These are phyloP conservation scores for Itoplectis maculator DNA, from an alignment of 2,888 invertebrate genomes.

Conservation along the genomic window DNA sequence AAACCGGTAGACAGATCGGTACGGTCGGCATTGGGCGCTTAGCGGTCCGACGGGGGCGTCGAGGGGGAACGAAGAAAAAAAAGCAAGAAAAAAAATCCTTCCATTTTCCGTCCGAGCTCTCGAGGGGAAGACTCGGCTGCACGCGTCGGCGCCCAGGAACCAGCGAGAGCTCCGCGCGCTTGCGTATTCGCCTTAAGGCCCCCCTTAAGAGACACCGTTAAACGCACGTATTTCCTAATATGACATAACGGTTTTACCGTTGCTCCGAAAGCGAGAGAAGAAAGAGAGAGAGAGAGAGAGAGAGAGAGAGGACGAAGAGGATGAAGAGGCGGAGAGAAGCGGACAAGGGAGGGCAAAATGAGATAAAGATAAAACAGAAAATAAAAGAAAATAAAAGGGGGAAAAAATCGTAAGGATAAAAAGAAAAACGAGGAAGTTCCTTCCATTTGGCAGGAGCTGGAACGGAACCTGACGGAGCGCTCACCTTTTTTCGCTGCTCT, in stretches of 20 bases:
- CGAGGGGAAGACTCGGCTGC: background rate
- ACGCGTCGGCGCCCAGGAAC: constrained; percentile 26
- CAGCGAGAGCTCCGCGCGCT: constrained; percentile 35
- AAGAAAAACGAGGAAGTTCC: constrained; percentile 64
- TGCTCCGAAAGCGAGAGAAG: constrained; percentile 69
- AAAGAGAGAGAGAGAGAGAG: background rate
- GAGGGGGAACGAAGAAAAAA: constrained; percentile 16
- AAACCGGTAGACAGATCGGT: background rate
- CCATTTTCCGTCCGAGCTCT: background rate
- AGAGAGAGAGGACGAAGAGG: constrained; percentile 22
- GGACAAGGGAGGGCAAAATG: constrained; percentile 39
- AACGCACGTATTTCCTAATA: constrained; percentile 83
- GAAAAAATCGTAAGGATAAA: constrained; percentile 42
- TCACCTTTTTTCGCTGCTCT: constrained; percentile 49
- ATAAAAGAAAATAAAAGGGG: constrained; percentile 53
- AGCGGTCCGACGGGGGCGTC: constrained; percentile 19
- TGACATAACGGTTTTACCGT: constrained; percentile 83
- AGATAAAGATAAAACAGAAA: constrained; percentile 41
- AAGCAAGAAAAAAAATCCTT: background rate
- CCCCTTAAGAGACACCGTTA: constrained; percentile 79
- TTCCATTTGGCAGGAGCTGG: constrained; percentile 65
- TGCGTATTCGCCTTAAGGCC: too few relatives aligned
- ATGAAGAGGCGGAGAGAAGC: constrained; percentile 28
- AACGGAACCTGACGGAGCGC: constrained; percentile 69
- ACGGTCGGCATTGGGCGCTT: background rate